Conservation (phyloP, 2,113 vertebrate species). For the Phalacrocorax pelagicus region DNA sequence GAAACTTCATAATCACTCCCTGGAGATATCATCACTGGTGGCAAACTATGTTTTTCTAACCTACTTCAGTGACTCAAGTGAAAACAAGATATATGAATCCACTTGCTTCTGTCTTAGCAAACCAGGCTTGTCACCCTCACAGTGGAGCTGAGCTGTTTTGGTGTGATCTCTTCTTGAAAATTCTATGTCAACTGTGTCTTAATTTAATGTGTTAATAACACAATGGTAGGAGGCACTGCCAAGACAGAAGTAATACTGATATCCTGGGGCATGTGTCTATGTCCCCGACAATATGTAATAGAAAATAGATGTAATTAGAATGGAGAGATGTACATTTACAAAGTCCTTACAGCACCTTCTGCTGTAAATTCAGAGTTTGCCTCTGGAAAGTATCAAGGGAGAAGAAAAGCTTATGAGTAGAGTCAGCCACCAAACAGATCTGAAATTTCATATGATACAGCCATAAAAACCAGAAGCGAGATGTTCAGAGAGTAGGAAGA, state of each 20-base stretch:
- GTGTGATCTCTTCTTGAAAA: background rate
- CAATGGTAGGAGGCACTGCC: background rate
- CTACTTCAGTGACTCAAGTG: background rate
- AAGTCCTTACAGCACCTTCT: background rate
- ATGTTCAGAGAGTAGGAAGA: background rate
- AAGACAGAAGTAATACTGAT: background rate
- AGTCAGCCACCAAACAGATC: background rate
- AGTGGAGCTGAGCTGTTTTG: background rate
- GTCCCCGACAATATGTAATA: background rate
- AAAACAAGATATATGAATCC: background rate
- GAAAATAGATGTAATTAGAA: background rate
- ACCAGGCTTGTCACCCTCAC: background rate
- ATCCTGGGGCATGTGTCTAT: background rate
- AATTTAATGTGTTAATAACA: background rate
- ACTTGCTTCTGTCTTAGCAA: background rate
- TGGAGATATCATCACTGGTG: background rate
- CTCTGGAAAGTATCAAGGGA: background rate
- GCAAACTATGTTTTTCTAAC: background rate
- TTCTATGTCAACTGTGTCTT: background rate
- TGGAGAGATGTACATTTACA: background rate
- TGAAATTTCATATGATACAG: background rate
- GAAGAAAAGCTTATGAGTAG: background rate
- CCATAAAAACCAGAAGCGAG: background rate
- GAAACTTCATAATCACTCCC: background rate
- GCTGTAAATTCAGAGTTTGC: background rate